phyloP scores from a whole-genome alignment of 2,113 vertebrate species.

The Kryptolebias marmoratus region DNA sequence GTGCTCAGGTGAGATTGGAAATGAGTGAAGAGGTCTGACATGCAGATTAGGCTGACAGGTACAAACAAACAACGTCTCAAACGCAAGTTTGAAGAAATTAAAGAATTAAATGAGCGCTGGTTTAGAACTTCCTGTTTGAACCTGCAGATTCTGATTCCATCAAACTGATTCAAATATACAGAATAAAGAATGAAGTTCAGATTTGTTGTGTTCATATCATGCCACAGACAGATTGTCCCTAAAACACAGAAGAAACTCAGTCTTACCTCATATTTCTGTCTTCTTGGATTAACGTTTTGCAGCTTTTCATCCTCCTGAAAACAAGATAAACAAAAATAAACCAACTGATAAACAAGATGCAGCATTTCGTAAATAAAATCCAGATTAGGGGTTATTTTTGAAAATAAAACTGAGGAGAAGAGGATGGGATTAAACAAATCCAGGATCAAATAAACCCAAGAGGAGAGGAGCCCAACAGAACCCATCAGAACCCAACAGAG shows the following conservation, averaged over 20 bases:
- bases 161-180: neutral
- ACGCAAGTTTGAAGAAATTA: neutral
- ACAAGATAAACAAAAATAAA: constrained; percentile 2
- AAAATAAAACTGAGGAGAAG: neutral
- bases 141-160: neutral
- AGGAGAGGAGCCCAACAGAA: neutral
- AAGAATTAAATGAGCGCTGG: neutral
- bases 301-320: constrained; percentile 74
- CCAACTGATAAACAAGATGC: neutral
- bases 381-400: neutral
- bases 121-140: neutral
- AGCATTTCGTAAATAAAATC: neutral
- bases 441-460: constrained; percentile 9
- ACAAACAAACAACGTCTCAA: neutral
- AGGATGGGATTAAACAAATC: neutral
- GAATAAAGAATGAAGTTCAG: neutral
- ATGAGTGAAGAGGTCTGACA: constrained; percentile 40
- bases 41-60: constrained; percentile 49
- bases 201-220: neutral
- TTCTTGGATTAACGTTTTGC: constrained; percentile 53
- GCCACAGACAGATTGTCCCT: neutral
- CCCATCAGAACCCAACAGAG: too few species aligned
- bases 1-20: constrained; percentile 50
- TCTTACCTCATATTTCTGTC: constrained; percentile 78
- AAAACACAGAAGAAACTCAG: neutral